A percentile compares a stretch with the other conserved stretches of the same genome.
Evolutionary conservation across 2,113 vertebrate genomes (phyloP).

Genomic region (Lycocorax pyrrhopterus): DNA sequence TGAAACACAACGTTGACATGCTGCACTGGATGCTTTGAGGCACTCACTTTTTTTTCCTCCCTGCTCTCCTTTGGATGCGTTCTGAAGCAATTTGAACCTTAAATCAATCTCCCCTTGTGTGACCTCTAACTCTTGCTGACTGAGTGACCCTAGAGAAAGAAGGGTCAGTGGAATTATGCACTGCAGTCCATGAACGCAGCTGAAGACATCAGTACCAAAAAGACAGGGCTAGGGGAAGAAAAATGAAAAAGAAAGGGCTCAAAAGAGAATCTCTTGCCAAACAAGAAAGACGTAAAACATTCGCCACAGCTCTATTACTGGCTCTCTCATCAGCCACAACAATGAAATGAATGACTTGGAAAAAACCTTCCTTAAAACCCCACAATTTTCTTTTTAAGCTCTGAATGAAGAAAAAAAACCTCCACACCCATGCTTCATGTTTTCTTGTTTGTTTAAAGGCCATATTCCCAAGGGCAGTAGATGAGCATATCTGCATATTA

Average conservation of each 20-base stretch:
- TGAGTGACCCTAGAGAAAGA: not conserved
- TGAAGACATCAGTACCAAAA: not conserved
- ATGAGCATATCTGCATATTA: not conserved
- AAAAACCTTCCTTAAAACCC: not conserved
- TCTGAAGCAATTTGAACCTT: slow-evolving; percentile 32
- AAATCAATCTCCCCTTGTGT: not conserved
- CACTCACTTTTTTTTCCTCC: not conserved
- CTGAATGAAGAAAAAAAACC: not conserved
- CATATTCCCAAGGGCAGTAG: not conserved
- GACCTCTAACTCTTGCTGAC: slow-evolving; percentile 36
- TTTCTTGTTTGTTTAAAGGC: slow-evolving; percentile 7
- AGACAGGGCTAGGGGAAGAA: not conserved
- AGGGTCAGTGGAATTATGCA: slow-evolving; percentile 6
- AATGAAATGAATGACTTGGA: not conserved
- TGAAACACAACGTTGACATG: not conserved
- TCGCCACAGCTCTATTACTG: not conserved
- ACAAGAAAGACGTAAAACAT: not conserved
- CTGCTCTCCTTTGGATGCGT: not conserved
- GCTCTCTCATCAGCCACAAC: not conserved
- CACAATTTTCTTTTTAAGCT: not conserved
- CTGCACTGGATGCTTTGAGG: not conserved
- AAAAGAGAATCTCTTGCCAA: not conserved
- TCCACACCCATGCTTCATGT: not conserved
- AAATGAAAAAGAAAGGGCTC: not conserved
- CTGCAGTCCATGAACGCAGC: not conserved